Base-by-base conservation (phyloP, 2,797 vertebrate species). In the Pyrocephalus nanus region DNA sequence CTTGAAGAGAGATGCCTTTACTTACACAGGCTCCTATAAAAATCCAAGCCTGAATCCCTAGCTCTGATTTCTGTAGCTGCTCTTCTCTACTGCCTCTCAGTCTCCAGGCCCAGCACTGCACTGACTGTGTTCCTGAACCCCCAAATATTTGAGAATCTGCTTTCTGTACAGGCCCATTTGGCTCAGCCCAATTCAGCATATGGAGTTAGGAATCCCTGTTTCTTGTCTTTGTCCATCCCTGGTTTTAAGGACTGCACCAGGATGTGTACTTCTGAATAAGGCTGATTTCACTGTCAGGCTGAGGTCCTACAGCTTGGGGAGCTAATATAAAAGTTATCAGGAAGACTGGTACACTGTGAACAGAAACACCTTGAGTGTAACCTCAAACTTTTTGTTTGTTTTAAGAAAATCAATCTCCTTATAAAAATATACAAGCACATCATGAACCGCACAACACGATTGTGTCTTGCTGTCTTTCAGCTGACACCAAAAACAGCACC, bases 91-190 rank as follows among this genome's bases (percentile, higher is more conserved):
- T 81, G 30, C 32, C 13, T 62, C 17, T 67, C 1, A 1, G 26
- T 14, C 29, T 43, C 26, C 22, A 54, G 61, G 27, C 8, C 32
- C 65, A 74, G n/a, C 11, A 47, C 64, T 45, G 48, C 60, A 42
- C 15, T 48, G 23, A 38, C 25, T 0, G 0, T 55, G 19, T 26
- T 83, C 40, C 75, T 60, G 43, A 78, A 58, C 5, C 8, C 36
- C 5, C n/a, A 76, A n/a, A 60, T 42, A 55, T 64, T 6, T 51
- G 38, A 74, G 18, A 69, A 64, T 54, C n/a, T 62, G 11, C 20
- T 14, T 69, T 86, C 42, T 55, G 0, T 32, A 42, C 20, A 43
- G 30, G 34, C 30, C 13, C 18, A 29, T 12, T 61, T 9, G 25
- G 54, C n/a, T 86, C 69, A 67, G 32, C 66, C 30, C 54, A 43